Evolutionary conservation across 2,113 vertebrate genomes (phyloP), one percentile per base, ranked within the genome.

Genomic region (Misgurnus mizolepis): DNA sequence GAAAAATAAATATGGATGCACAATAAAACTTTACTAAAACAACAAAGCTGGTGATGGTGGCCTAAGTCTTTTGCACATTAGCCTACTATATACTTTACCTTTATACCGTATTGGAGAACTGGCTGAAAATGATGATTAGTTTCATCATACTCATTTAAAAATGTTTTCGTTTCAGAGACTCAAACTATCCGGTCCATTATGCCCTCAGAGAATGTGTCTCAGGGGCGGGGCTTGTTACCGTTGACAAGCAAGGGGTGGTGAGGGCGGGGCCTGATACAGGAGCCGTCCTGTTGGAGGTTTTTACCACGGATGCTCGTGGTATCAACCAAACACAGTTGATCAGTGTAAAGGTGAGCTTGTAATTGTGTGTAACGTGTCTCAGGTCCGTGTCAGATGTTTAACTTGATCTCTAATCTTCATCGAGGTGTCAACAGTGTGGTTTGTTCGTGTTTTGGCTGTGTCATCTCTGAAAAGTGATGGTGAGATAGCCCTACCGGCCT

Each of bases 301-400:
- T 91, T 61, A 86, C 90, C 43, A 10, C 89, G 85, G 94, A 93
- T 67, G 87, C 75, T 67, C 89, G 86, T n/a, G 90, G 91, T 84
- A 87, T 93, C 84, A 93, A 88, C 79, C 90, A 92, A 87, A 93
- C 89, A 4, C 76, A 90, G 53, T 79, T 95, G 80, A 89, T 88
- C 53, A 91, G 85, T 18, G 88, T 91, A 40, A 69, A 81, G 83
- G 58, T 72, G 55, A 45, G 70, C 14, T 45, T 7, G 12, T 18
- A n/a, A 14, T 11, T 22, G 4, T 15, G 8, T 1, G 3, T 14
- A 14, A 45, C 11, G 22, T 8, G 50, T 41, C n/a, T 58, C 11
- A 72, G 53, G n/a, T 72, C 15, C 15, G 3, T 34, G 27, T 2
- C 27, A 34, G 27, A 34, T 34, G 50, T 58, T 7, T 58, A 58